These are phyloP conservation scores for Rana temporaria DNA, from an alignment of 2,113 vertebrate species.

Conservation along the genomic window DNA sequence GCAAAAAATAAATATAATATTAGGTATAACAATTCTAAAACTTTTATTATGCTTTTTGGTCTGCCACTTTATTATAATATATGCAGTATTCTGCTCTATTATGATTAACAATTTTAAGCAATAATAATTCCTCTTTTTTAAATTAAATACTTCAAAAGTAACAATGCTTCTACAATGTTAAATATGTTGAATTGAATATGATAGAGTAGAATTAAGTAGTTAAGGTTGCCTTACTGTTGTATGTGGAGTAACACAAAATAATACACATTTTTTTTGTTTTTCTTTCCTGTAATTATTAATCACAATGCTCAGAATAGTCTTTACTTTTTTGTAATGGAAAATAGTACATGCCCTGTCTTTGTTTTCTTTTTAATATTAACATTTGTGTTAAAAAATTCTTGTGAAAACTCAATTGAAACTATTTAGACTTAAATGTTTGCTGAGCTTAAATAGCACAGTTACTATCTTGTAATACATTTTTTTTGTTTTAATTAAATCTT, in stretches of 20 bases:
- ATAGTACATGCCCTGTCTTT: neutral
- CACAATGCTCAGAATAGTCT: neutral
- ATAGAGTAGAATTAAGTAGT: neutral
- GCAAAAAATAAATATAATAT: too few species aligned
- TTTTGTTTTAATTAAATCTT: slow-evolving; percentile 6
- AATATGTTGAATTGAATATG: neutral
- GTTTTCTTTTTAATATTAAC: neutral
- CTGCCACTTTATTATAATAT: too few species aligned
- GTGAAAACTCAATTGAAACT: neutral
- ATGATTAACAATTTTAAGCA: too few species aligned
- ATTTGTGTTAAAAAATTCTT: slow-evolving; percentile 26
- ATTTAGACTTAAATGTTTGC: slow-evolving; percentile 4
- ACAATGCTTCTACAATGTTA: neutral
- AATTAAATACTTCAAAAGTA: too few species aligned
- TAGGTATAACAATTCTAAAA: too few species aligned
- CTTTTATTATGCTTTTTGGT: too few species aligned
- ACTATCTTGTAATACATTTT: neutral
- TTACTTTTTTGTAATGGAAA: slow-evolving; percentile 31
- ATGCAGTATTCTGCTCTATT: too few species aligned
- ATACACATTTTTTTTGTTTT: neutral
- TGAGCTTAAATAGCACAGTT: slow-evolving; percentile 14
- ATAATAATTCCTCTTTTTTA: too few species aligned
- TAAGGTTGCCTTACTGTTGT: neutral
- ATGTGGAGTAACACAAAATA: neutral
- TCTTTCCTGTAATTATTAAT: neutral